phyloP scores from a whole-genome alignment of 2,797 vertebrate genomes.

The Sardinella longiceps region DNA sequence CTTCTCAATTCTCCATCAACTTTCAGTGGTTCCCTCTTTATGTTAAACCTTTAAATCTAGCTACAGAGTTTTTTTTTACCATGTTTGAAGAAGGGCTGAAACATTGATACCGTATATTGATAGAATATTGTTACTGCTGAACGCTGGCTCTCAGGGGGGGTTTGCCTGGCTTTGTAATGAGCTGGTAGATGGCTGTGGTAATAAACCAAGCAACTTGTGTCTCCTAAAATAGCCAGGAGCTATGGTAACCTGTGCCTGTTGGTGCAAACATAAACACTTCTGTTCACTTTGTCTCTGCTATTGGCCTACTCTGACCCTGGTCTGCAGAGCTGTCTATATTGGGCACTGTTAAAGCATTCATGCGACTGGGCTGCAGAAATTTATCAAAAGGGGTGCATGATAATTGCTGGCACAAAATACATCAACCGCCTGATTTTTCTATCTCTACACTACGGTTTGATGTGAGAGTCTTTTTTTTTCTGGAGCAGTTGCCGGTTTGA shows the following conservation, averaged over 20 bases:
- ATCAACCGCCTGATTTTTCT: not conserved
- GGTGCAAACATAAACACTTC: slow-evolving; percentile 34
- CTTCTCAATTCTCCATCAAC: not conserved
- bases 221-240: slow-evolving; percentile 38
- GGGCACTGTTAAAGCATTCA: not conserved
- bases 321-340: not conserved
- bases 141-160: not conserved
- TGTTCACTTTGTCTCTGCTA: not conserved
- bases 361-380: not conserved
- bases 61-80: not conserved
- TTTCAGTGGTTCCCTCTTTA: not conserved
- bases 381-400: not conserved
- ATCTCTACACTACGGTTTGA: not conserved
- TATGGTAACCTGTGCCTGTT: slow-evolving; percentile 41
- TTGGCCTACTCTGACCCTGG: not conserved
- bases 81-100: not conserved
- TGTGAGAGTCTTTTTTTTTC: not conserved
- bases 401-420: not conserved
- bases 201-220: slow-evolving; percentile 12
- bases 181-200: slow-evolving; percentile 8
- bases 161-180: not conserved
- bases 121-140: too few relatives aligned
- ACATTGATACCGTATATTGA: too few relatives aligned
- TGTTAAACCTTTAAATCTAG: not conserved
- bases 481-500: slow-evolving; percentile 10